Percentiles rank a stretch among this genome's conserved stretches.
phyloP scores from a whole-genome alignment of 2,797 vertebrate genomes.

The Lates japonicus region DNA sequence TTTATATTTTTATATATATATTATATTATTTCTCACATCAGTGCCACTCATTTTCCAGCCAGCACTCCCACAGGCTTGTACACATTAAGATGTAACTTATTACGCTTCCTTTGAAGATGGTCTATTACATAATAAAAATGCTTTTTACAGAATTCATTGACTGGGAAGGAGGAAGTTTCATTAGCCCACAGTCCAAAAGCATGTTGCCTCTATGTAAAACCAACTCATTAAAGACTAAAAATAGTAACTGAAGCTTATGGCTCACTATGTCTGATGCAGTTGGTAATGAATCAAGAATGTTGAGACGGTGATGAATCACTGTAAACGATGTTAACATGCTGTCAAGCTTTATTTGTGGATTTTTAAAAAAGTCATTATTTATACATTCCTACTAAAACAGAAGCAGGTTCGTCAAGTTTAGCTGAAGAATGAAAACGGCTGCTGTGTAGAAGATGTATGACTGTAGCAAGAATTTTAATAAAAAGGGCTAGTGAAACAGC shows the following conservation, averaged over 20 bases:
- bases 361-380: not conserved
- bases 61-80: conserved; percentile 1
- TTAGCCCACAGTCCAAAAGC: conserved; percentile 11
- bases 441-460: not conserved
- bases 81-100: conserved; percentile 5
- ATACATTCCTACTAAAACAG: not conserved
- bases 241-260: conserved; percentile 21
- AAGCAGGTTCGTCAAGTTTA: not conserved
- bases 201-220: conserved; percentile 6
- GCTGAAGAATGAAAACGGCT: not conserved
- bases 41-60: conserved; percentile 13
- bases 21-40: conserved; percentile 30
- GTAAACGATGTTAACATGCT: not conserved
- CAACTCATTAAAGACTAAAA: conserved; percentile 5
- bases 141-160: conserved; percentile 14
- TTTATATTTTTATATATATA: too few species aligned
- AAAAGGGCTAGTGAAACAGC: not conserved
- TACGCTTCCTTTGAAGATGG: not conserved
- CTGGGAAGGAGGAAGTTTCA: not conserved
- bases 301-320: conserved; percentile 30
- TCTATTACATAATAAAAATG: conserved; percentile 41
- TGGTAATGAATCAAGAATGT: conserved; percentile 5
- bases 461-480: not conserved
- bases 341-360: conserved; percentile 34
- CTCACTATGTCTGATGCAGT: not conserved